These are phyloP conservation scores for Hippoglossus hippoglossus DNA, from an alignment of 2,797 vertebrate species.

Conservation along the genomic window DNA sequence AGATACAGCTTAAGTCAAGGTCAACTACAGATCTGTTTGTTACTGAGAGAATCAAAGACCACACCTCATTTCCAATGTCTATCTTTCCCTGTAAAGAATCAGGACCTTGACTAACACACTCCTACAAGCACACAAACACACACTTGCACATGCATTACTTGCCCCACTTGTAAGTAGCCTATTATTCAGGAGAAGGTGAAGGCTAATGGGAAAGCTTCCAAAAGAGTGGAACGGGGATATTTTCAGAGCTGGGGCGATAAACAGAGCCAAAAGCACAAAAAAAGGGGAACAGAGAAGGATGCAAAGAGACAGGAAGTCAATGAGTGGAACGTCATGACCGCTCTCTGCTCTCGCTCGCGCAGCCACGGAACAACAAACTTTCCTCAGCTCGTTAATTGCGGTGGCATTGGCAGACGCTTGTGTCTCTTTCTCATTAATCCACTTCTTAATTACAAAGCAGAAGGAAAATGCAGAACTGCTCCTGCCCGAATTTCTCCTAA, in stretches of 20 bases:
- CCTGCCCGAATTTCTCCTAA: constrained; percentile 60
- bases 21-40: neutral
- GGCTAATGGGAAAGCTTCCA: constrained; percentile 31
- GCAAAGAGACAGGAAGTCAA: constrained; percentile 47
- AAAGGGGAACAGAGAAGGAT: constrained; percentile 22
- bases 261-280: constrained; percentile 12
- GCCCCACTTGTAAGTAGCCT: constrained; percentile 27
- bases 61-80: neutral
- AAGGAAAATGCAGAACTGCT: constrained; percentile 46
- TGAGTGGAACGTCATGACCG: constrained; percentile 18
- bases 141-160: neutral
- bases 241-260: constrained; percentile 32
- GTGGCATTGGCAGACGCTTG: constrained; percentile 39
- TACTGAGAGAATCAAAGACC: neutral
- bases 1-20: too few relatives aligned
- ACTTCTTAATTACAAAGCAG: constrained; percentile 71
- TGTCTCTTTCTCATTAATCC: constrained; percentile 72
- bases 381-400: constrained; percentile 55
- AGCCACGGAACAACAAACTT: constrained; percentile 48
- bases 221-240: constrained; percentile 19
- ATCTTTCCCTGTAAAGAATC: neutral
- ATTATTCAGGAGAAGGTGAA: constrained; percentile 40
- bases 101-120: neutral
- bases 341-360: constrained; percentile 25
- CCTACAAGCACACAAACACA: neutral